Base-by-base conservation (phyloP, 1,140 invertebrate genomes). In the Trinorchestia longiramus region DNA sequence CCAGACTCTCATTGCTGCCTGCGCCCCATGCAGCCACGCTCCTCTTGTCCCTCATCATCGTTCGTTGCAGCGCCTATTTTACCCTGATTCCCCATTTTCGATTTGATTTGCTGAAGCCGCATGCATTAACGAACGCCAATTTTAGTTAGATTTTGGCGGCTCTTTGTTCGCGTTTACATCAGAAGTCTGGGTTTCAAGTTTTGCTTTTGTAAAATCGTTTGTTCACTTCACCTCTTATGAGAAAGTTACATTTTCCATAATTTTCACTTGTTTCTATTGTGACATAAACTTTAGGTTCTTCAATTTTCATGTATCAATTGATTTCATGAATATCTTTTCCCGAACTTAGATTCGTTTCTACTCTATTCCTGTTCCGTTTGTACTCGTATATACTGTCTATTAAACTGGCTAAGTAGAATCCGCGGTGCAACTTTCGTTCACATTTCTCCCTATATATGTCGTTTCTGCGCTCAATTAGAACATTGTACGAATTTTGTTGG, bases 1-100 rank as follows among this genome's bases (percentile, higher is more conserved):
- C 88, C n/a, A 90, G 43, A 90, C 88, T 90, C 88, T 41, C 88
- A 90, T 90, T 90, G 88, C 88, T 42, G 88, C 88, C 62, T 77
- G 62, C 62, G 62, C 62, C 62, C 62, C n/a, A 41, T 90, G 88
- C 88, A 43, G 43, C 88, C 88, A 43, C 88, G 88, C 88, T 90
- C 41, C 88, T 41, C 88, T 90, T 90, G 88, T 90, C 88, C 88
- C 88, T 90, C 88, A 90, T 90, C 88, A 90, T 90, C 88, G 88
- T 41, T 4, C 88, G n/a, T 90, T 90, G n/a, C 88, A 42, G 41
- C 88, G 6, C 88, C 88, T 42, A 41, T 90, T 43, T 90, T 90
- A 42, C n/a, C 88, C 41, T 41, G 88, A 90, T 90, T 90, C 41
- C 15, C n/a, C 43, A 17, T 90, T 90, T 42, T 90, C 41, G 88